phyloP scores from a whole-genome alignment of 2,888 invertebrate genomes.

The Tuta absoluta region DNA sequence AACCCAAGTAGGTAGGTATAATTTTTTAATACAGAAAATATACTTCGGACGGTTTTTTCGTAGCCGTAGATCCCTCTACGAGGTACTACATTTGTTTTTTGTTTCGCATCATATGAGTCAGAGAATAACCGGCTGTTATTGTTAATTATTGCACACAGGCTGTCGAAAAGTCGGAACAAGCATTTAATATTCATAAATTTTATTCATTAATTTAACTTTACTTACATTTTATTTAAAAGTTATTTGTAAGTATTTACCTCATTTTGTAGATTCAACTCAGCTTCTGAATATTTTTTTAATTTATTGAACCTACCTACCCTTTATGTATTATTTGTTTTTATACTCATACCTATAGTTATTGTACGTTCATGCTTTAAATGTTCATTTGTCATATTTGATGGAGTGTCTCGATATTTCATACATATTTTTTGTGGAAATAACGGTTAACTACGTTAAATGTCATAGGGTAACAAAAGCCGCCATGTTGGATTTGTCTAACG shows the following conservation, averaged over 20 bases:
- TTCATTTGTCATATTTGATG: neutral
- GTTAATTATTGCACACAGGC: no score
- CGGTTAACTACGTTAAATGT: constrained; percentile 6
- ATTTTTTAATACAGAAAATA: neutral
- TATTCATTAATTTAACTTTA: no score
- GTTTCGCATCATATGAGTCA: no score
- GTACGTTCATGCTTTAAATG: neutral
- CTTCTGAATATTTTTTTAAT: neutral
- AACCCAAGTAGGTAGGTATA: no score
- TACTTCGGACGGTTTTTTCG: no score
- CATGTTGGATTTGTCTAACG: constrained; percentile 60
- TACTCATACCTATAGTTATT: neutral
- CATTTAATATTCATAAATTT: no score
- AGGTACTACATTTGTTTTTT: no score
- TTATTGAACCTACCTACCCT: neutral
- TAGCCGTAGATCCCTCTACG: neutral
- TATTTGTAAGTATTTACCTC: no score
- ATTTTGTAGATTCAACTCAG: neutral
- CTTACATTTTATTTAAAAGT: no score
- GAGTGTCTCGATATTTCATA: neutral
- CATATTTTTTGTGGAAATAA: neutral
- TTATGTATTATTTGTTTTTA: neutral
- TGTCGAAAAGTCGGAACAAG: no score
- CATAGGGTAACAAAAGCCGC: constrained; percentile 42
- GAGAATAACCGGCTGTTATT: no score